These are phyloP conservation scores for Rhabdornis inornatus DNA, from an alignment of 2,113 vertebrate species.

Conservation along the genomic window DNA sequence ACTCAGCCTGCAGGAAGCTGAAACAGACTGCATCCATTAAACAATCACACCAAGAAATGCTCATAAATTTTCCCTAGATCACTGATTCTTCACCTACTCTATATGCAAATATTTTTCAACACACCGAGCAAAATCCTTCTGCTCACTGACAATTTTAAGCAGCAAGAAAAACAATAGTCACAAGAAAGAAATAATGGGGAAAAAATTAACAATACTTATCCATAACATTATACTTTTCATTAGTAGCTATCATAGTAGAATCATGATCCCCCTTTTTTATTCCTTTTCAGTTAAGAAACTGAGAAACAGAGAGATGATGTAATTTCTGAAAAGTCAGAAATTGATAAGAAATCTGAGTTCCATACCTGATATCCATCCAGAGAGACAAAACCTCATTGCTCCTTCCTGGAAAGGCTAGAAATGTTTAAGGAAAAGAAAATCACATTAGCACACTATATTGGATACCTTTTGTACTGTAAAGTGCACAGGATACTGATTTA, in stretches of 20 bases:
- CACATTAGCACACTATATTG: background rate
- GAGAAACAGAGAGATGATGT: background rate
- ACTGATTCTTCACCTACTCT: background rate
- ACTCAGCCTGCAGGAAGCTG: background rate
- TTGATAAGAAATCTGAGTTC: background rate
- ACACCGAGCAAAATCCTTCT: background rate
- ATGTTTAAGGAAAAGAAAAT: background rate
- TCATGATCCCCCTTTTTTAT: fast-evolving
- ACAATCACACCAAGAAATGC: background rate
- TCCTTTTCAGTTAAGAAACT: background rate
- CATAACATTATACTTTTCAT: background rate
- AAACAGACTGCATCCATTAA: background rate
- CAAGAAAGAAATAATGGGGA: background rate
- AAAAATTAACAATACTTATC: background rate
- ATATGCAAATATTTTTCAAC: background rate
- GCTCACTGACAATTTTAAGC: background rate
- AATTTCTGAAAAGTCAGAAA: background rate
- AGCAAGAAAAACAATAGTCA: background rate
- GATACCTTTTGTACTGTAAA: background rate
- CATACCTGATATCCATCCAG: background rate
- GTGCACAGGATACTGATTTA: background rate
- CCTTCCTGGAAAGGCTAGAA: background rate
- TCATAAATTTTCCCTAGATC: background rate
- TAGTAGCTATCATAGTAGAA: background rate
- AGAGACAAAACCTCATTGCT: background rate